A percentile compares a stretch with the other conserved stretches of the same genome.
Conservation (phyloP, 2,888 invertebrate species). For the Diaperis boleti region DNA sequence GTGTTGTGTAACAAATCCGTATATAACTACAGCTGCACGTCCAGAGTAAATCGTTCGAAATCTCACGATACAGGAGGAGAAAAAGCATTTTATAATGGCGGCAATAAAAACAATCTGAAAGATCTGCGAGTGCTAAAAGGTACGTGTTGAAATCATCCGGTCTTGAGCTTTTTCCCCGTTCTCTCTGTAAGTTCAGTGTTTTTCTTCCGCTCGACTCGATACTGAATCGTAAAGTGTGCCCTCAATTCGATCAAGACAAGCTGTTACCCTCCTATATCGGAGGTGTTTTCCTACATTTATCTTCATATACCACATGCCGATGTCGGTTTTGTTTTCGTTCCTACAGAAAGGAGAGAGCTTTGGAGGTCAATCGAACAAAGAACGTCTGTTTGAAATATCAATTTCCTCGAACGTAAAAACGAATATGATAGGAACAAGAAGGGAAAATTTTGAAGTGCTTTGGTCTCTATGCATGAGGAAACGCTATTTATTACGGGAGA, state of each 20-base stretch:
- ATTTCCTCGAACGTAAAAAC: slow-evolving; percentile 34
- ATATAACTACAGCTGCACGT: too few species aligned
- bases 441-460: slow-evolving; percentile 28
- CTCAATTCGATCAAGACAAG: slow-evolving; percentile 58
- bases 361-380: slow-evolving; percentile 38
- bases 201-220: slow-evolving; percentile 51
- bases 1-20: too few species aligned
- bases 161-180: slow-evolving; percentile 35
- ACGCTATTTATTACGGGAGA: slow-evolving; percentile 30
- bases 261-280: slow-evolving; percentile 54
- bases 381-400: slow-evolving; percentile 41
- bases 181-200: slow-evolving; percentile 42
- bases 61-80: too few species aligned
- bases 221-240: slow-evolving; percentile 52
- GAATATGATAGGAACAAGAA: slow-evolving; percentile 30
- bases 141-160: slow-evolving; percentile 45
- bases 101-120: slow-evolving; percentile 40
- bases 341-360: slow-evolving; percentile 23
- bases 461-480: slow-evolving; percentile 18
- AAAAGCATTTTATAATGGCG: slow-evolving; percentile 33
- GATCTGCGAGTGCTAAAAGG: slow-evolving; percentile 36
- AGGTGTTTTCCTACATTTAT: slow-evolving; percentile 57
- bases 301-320: slow-evolving; percentile 55
- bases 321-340: slow-evolving; percentile 48
- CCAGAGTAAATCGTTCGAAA: too few species aligned